Conservation (phyloP, 2,797 vertebrate species). For the Sphaeramia orbicularis region DNA sequence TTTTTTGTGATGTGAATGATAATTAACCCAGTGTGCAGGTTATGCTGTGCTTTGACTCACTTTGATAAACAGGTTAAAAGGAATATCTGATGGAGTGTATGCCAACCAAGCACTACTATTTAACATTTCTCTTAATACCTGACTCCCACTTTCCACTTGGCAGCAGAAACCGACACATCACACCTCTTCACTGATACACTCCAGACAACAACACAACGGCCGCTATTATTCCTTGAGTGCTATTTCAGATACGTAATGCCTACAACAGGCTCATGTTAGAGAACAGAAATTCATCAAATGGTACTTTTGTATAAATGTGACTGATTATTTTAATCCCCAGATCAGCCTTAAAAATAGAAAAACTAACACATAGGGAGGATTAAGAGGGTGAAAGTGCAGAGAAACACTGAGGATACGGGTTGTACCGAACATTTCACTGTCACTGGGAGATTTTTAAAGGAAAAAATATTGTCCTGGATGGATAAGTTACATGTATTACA, state of each 20-base stretch:
- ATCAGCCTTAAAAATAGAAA: conserved; percentile 77
- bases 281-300: conserved; percentile 82
- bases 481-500: too few species aligned
- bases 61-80: background rate
- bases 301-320: conserved; percentile 83
- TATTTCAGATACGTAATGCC: conserved; percentile 52
- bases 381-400: conserved; percentile 72
- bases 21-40: too few species aligned
- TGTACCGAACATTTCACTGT: too few species aligned
- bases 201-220: conserved; percentile 6
- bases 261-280: conserved; percentile 64
- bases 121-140: conserved; percentile 4
- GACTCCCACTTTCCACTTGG: background rate
- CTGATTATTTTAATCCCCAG: conserved; percentile 84
- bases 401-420: too few species aligned
- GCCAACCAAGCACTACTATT: background rate
- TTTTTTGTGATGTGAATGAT: too few species aligned
- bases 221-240: conserved; percentile 9
- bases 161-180: background rate
- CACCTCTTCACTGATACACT: conserved; percentile 17
- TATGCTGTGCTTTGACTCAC: too few species aligned
- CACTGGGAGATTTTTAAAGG: too few species aligned
- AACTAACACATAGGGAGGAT: conserved; percentile 79
- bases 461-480: too few species aligned
- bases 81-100: background rate